Evolutionary conservation across 2,797 vertebrate species (phyloP), one percentile per base, ranked within the genome.

Genomic region (Sebastes jordani): DNA sequence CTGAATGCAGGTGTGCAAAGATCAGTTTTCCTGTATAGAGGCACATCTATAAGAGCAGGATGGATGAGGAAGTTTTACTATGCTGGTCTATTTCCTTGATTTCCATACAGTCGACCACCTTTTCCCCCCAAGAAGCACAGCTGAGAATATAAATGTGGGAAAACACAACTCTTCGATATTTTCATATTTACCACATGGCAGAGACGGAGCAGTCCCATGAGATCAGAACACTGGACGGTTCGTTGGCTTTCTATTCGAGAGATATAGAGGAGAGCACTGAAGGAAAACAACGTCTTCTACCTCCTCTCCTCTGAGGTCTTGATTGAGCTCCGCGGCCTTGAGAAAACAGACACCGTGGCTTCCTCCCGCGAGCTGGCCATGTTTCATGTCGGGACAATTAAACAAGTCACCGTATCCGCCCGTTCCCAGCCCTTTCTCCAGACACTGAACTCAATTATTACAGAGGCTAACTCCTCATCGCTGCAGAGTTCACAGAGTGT

Each of bases 301-400:
- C 84, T 85, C 71, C 74, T 86, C 84, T 86, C 85, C 82, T 86
- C 80, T 83, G 56, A 88, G 80, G 67, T 84, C 81, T 88, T 87
- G 90, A 92, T 86, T 85, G 82, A 93, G 85, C 77, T 83, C 80
- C 58, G 56, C 75, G 58, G 67, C 70, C 85, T 75, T 83, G 82
- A 91, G 86, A 93, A 93, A 93, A 86, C 89, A 90, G 90, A 93
- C 84, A 82, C 68, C 72, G 79, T 66, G 6, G 81, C 85, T 80
- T 95, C 89, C 84, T 91, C 84, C 84, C 42, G 66, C 42, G 66
- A 71, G 75, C 58, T 13, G 29, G 60, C 82, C 86, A 86, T 93
- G 92, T 89, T 95, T 94, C 85, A 91, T 74, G 81, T 93, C 62
- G 36, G 86, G 64, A 88, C 91, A 93, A 93, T 94, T 95, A 91